phyloP scores from a whole-genome alignment of 2,888 invertebrate species.

The Microctonus hyperodae region DNA sequence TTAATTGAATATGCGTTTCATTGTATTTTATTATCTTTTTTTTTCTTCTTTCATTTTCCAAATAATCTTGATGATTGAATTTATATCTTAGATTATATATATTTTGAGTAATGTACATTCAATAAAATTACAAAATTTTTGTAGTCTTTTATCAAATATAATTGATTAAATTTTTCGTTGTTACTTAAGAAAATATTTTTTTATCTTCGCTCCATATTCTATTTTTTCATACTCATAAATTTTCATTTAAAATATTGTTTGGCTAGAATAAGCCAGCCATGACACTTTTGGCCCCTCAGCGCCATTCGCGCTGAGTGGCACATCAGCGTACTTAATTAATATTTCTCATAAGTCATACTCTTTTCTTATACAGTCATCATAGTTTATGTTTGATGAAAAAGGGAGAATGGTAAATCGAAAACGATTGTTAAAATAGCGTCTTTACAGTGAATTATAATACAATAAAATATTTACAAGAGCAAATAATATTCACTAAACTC shows the following conservation, averaged over 20 bases:
- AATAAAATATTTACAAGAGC: neutral
- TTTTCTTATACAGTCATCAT: neutral
- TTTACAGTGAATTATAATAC: neutral
- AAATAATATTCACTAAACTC: neutral
- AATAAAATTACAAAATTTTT: slow-evolving; percentile 7
- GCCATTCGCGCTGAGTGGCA: too few species aligned
- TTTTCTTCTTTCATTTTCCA: too few species aligned
- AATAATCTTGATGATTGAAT: neutral
- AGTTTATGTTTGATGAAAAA: slow-evolving; percentile 7
- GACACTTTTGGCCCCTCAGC: too few species aligned
- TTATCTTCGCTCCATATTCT: neutral
- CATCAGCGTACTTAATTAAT: neutral
- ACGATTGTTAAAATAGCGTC: slow-evolving; percentile 13
- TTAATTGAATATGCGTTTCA: neutral
- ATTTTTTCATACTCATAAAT: neutral
- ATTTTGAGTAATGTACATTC: slow-evolving; percentile 8
- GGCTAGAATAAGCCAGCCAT: too few species aligned
- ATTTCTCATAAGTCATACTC: neutral
- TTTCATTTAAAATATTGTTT: too few species aligned
- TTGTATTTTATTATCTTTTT: neutral
- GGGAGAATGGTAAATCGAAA: slow-evolving; percentile 2
- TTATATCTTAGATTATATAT: neutral
- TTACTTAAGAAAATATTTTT: neutral
- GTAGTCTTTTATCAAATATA: neutral
- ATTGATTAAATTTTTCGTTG: slow-evolving; percentile 1